Conservation (phyloP, 2,113 vertebrate genomes). For the Anser brachyrhynchus region DNA sequence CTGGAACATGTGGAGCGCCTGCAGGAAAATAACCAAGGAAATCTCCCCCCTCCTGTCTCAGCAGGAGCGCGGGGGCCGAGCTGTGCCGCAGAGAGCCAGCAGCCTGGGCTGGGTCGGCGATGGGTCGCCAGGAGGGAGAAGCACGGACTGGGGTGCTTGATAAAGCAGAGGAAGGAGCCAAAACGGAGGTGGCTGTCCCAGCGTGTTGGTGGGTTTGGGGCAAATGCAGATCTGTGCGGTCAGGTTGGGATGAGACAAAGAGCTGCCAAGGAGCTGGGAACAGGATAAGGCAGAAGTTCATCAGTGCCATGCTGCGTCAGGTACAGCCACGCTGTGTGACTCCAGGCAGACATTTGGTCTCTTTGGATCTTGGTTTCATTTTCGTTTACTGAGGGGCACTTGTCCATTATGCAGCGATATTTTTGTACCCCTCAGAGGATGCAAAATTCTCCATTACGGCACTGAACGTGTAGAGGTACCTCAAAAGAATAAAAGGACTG, state of each 20-base stretch:
- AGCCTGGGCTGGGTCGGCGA: not conserved
- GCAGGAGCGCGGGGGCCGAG: not conserved
- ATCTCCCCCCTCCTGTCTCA: not conserved
- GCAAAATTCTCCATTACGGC: not conserved
- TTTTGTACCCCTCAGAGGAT: not conserved
- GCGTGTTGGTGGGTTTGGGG: not conserved
- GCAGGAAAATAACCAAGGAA: not conserved
- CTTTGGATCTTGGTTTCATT: not conserved
- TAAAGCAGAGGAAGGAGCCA: not conserved
- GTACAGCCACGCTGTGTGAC: not conserved
- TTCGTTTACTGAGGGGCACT: not conserved
- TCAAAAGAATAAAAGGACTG: not conserved
- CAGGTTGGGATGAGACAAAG: not conserved
- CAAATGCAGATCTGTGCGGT: fast-evolving
- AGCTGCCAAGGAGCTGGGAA: not conserved
- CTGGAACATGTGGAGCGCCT: not conserved
- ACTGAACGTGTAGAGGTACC: not conserved
- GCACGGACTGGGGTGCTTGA: not conserved
- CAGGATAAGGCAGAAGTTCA: not conserved
- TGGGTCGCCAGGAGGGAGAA: not conserved
- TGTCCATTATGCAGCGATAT: not conserved
- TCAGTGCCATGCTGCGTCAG: not conserved
- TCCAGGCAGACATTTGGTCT: not conserved
- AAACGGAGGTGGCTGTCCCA: not conserved
- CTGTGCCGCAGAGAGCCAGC: not conserved